phyloP scores from a whole-genome alignment of 2,113 vertebrate genomes.

The Hippocampus guttulatus region DNA sequence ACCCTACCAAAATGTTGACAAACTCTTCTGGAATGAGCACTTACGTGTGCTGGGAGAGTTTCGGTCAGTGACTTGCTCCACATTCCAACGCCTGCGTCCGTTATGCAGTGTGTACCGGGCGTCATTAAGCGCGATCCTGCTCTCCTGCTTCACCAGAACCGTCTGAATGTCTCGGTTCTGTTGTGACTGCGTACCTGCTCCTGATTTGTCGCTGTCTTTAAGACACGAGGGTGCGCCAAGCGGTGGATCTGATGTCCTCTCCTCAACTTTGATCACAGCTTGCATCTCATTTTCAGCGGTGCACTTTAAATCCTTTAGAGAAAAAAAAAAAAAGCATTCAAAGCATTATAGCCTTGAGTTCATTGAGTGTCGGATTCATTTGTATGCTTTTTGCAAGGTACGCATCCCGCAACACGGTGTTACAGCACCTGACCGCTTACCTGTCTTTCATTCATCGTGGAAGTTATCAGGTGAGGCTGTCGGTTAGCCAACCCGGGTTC shows the following conservation, averaged over 20 bases:
- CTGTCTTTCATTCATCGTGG: slow-evolving; percentile 12
- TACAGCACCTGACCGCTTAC: slow-evolving; percentile 27
- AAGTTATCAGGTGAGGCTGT: slow-evolving; percentile 1
- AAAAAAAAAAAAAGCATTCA: slow-evolving; percentile 3
- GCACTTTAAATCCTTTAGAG: slow-evolving; percentile 20
- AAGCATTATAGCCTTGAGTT: not conserved
- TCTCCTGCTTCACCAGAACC: slow-evolving; percentile 72
- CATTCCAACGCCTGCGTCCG: slow-evolving; percentile 45
- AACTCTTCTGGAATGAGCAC: slow-evolving; percentile 11
- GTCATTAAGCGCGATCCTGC: slow-evolving; percentile 41
- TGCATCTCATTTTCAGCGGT: slow-evolving; percentile 13
- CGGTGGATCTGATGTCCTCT: slow-evolving; percentile 25
- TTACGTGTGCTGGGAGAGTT: slow-evolving; percentile 46
- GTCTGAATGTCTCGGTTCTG: slow-evolving; percentile 50
- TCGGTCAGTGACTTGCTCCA: slow-evolving; percentile 40
- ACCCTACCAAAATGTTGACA: not conserved
- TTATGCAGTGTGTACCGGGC: slow-evolving; percentile 27
- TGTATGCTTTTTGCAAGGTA: not conserved
- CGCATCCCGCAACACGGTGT: not conserved
- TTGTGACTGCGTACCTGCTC: slow-evolving; percentile 22
- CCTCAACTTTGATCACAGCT: slow-evolving; percentile 62
- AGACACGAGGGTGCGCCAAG: slow-evolving; percentile 5
- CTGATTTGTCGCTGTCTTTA: slow-evolving; percentile 15
- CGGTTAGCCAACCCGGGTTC: slow-evolving; percentile 29
- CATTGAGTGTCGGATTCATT: not conserved